Conservation (phyloP, 2,113 vertebrate genomes). For the Hyperopisus bebe region DNA sequence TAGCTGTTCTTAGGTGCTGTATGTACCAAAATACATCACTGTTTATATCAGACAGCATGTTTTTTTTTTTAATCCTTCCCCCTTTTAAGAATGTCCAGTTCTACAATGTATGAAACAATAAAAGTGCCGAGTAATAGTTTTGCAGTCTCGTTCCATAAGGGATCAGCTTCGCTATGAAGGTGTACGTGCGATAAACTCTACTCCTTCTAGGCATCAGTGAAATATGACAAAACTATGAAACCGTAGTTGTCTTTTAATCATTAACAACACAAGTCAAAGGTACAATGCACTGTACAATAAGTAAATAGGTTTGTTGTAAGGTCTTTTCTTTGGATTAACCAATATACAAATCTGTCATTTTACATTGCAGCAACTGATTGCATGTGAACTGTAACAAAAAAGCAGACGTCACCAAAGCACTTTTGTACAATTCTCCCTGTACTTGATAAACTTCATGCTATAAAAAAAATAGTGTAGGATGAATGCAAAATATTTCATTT, state of each 20-base stretch:
- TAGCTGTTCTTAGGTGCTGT: constrained; percentile 52
- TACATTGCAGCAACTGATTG: constrained; percentile 66
- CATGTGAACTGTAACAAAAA: constrained; percentile 63
- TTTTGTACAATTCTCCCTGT: constrained; percentile 62
- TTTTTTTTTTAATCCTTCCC: constrained; percentile 33
- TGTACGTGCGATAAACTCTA: neutral
- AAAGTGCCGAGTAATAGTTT: constrained; percentile 52
- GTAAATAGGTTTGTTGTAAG: constrained; percentile 72
- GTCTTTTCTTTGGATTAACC: constrained; percentile 77
- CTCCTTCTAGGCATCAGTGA: constrained; percentile 12
- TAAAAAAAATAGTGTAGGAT: constrained; percentile 60
- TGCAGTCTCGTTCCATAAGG: neutral
- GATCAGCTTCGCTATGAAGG: neutral
- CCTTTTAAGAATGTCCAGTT: constrained; percentile 55
- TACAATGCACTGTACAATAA: constrained; percentile 72
- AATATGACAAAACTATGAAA: constrained; percentile 46
- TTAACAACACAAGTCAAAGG: constrained; percentile 71
- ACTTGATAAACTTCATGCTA: constrained; percentile 59
- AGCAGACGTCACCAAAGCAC: constrained; percentile 50
- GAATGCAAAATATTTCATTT: constrained; percentile 55
- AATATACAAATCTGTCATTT: constrained; percentile 71
- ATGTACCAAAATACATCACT: constrained; percentile 45
- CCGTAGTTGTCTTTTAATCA: constrained; percentile 70
- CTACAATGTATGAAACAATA: constrained; percentile 57
- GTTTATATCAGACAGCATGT: constrained; percentile 56